Conservation (phyloP, 2,113 vertebrate species). For the cat (Felis catus) region DNA sequence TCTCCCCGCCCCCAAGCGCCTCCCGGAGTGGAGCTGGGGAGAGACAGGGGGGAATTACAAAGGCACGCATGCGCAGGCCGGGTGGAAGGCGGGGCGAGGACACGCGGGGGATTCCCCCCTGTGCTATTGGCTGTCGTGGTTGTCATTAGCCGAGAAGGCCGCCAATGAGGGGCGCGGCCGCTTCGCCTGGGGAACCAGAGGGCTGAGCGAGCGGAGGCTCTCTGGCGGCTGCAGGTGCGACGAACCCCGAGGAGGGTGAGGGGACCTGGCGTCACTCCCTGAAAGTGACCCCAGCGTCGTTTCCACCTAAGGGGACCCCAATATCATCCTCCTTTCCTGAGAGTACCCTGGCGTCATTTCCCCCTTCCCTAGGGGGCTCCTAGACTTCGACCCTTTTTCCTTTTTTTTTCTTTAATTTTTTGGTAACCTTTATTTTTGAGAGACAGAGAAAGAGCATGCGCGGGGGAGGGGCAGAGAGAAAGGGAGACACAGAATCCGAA, state of each 20-base stretch:
- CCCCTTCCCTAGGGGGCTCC: not conserved
- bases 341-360: too few species aligned
- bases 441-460: too few species aligned
- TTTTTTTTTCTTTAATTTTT: too few species aligned
- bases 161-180: not conserved
- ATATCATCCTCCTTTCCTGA: not conserved
- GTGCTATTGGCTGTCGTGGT: not conserved
- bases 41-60: too few species aligned
- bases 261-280: not conserved
- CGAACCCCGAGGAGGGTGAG: not conserved
- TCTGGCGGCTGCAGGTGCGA: accelerated
- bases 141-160: not conserved
- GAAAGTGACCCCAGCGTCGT: not conserved
- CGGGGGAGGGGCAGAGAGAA: too few species aligned
- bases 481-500: too few species aligned
- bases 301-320: not conserved
- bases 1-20: not conserved
- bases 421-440: too few species aligned
- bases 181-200: too few species aligned
- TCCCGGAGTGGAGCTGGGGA: not conserved
- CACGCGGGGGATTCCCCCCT: accelerated
- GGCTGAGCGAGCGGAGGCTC: not conserved
- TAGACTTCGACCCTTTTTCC: not conserved
- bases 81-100: not conserved
- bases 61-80: not conserved